Evolutionary conservation across 1,140 invertebrate species (phyloP).

Genomic region (Solenopsis invicta): DNA sequence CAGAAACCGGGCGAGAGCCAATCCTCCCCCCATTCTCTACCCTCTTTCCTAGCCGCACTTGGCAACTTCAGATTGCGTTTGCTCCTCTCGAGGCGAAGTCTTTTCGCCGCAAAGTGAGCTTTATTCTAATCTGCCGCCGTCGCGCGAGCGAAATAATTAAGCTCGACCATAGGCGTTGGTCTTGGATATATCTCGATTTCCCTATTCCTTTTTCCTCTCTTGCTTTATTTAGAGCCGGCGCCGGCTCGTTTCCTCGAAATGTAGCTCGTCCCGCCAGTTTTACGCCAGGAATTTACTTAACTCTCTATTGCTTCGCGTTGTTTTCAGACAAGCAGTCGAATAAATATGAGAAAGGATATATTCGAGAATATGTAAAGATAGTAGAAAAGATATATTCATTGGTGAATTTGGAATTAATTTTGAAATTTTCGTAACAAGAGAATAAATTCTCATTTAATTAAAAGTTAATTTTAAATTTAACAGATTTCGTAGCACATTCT

Average conservation of each 20-base stretch:
- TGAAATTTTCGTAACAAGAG: neutral
- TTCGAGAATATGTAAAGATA: conserved; percentile 13
- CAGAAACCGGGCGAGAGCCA: conserved; percentile 27
- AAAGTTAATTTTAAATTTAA: neutral
- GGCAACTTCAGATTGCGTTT: conserved; percentile 68
- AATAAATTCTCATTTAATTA: neutral
- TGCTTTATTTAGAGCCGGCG: conserved; percentile 23
- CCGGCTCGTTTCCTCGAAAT: conserved; percentile 46
- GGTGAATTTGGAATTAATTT: neutral
- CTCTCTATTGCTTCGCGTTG: conserved; percentile 37
- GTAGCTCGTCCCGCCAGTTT: conserved; percentile 17
- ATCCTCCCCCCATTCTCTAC: conserved; percentile 5
- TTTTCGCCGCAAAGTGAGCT: conserved; percentile 65
- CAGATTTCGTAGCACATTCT: neutral
- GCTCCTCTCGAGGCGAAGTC: conserved; percentile 38
- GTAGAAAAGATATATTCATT: neutral
- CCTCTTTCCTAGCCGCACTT: conserved; percentile 31
- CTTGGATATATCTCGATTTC: conserved; percentile 49
- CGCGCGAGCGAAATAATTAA: conserved; percentile 69
- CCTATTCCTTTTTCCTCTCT: conserved; percentile 45
- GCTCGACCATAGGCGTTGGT: conserved; percentile 56
- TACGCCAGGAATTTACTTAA: conserved; percentile 42
- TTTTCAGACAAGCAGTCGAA: conserved; percentile 7
- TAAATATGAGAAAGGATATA: conserved; percentile 32
- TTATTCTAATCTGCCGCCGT: conserved; percentile 70